These are phyloP conservation scores for Anableps anableps DNA, from an alignment of 2,797 vertebrate species.

Conservation along the genomic window DNA sequence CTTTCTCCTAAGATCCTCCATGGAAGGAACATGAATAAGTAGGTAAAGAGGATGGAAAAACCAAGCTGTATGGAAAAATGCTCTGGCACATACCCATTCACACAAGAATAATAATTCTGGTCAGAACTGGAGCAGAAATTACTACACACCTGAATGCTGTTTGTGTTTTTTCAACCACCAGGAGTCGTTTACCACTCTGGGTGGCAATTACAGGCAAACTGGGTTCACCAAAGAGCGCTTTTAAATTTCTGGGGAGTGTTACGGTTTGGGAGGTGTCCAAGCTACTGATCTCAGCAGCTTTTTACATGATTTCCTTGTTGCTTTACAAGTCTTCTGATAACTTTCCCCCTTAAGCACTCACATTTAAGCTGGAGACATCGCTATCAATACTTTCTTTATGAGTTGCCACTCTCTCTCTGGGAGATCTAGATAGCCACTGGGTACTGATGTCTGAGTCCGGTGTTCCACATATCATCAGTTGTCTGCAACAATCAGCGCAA, in stretches of 20 bases:
- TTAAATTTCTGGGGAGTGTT: not conserved
- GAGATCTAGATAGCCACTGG: not conserved
- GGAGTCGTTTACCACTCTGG: not conserved
- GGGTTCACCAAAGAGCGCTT: not conserved
- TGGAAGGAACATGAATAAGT: no score
- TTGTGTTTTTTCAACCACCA: not conserved
- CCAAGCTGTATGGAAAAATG: no score
- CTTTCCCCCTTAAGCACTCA: not conserved
- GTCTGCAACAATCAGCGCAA: no score
- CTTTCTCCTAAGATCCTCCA: not conserved
- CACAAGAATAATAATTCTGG: no score
- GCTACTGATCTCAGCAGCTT: not conserved
- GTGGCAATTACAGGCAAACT: not conserved
- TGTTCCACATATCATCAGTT: not conserved
- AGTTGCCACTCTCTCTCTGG: not conserved
- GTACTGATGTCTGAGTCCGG: not conserved
- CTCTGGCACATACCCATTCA: no score
- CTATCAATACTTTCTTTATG: no score
- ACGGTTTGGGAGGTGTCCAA: not conserved
- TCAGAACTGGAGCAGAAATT: no score
- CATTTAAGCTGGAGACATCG: not conserved
- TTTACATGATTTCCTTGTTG: not conserved
- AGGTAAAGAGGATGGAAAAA: no score
- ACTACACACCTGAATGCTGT: no score
- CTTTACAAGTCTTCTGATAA: not conserved